A percentile compares a stretch with the other conserved stretches of the same genome.
Conservation (phyloP, 2,888 invertebrate genomes). For the Schizotus pectinicornis region DNA sequence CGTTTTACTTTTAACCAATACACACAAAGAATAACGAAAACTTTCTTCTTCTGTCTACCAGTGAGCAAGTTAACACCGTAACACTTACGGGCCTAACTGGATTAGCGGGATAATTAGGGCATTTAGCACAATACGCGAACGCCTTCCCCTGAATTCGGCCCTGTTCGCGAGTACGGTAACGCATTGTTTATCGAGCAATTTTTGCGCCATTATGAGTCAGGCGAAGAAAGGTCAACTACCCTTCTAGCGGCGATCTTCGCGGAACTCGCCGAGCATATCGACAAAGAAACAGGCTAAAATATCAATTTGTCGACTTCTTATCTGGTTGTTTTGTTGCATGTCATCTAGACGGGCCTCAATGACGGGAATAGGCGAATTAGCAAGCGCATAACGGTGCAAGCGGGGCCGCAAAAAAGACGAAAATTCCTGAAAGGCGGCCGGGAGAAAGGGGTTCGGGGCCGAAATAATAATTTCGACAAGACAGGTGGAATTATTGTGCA, state of each 20-base stretch:
- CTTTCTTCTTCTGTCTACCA: slow-evolving; percentile 19
- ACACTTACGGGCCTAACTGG: no score
- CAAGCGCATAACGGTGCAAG: slow-evolving; percentile 16
- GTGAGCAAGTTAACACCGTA: no score
- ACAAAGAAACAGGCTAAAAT: slow-evolving; percentile 16
- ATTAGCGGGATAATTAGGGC: no score
- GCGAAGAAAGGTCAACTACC: slow-evolving; percentile 22
- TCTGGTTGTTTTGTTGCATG: slow-evolving; percentile 7
- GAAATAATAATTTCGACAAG: slow-evolving; percentile 7
- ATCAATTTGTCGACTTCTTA: not conserved
- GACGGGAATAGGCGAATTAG: not conserved
- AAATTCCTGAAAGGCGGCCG: not conserved
- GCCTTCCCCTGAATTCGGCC: no score
- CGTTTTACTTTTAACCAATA: slow-evolving; percentile 20
- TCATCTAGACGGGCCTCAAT: not conserved
- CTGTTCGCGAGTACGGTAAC: not conserved
- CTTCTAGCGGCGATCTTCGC: slow-evolving; percentile 1
- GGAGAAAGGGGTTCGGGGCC: slow-evolving; percentile 4
- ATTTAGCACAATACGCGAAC: no score
- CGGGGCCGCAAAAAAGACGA: slow-evolving; percentile 5
- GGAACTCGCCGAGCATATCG: not conserved
- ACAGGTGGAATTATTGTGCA: not conserved
- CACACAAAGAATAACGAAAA: slow-evolving; percentile 7
- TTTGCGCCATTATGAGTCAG: slow-evolving; percentile 23
- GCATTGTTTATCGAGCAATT: slow-evolving; percentile 8